These are phyloP conservation scores for Drosophila arizonae DNA, from an alignment of 1,140 invertebrate species.

Conservation along the genomic window DNA sequence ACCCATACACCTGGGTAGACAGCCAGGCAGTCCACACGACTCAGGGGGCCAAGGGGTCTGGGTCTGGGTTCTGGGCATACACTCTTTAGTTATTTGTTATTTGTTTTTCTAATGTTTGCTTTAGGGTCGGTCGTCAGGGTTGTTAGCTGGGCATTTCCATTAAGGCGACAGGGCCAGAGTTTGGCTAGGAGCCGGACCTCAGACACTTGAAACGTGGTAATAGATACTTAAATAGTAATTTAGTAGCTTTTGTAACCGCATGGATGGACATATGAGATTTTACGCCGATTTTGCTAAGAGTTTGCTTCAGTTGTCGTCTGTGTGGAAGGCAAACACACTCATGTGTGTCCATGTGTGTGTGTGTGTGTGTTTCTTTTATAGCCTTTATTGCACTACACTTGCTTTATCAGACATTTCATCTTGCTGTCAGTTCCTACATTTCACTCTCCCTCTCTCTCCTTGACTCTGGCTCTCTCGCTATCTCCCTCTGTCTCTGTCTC, in stretches of 20 bases:
- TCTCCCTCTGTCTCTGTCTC: background rate
- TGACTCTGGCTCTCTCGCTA: too few relatives aligned
- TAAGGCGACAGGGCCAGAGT: constrained; percentile 25
- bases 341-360: constrained; percentile 5
- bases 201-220: constrained; percentile 72
- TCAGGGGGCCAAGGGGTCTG: too few relatives aligned
- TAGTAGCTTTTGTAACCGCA: constrained; percentile 76
- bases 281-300: constrained; percentile 68
- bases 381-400: constrained; percentile 65
- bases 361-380: constrained; percentile 37
- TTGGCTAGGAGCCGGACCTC: constrained; percentile 7
- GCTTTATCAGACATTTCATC: constrained; percentile 67
- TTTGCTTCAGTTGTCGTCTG: constrained; percentile 13
- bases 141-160: constrained; percentile 48
- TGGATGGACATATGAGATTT: constrained; percentile 78
- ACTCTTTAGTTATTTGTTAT: constrained; percentile 50
- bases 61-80: background rate
- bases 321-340: background rate
- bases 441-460: background rate
- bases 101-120: constrained; percentile 60
- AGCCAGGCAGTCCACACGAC: constrained; percentile 8
- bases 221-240: constrained; percentile 78
- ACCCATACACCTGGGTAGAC: constrained; percentile 33
- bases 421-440: constrained; percentile 39
- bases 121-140: constrained; percentile 48